Conservation (phyloP, 2,113 vertebrate species). For the Eublepharis macularius region DNA sequence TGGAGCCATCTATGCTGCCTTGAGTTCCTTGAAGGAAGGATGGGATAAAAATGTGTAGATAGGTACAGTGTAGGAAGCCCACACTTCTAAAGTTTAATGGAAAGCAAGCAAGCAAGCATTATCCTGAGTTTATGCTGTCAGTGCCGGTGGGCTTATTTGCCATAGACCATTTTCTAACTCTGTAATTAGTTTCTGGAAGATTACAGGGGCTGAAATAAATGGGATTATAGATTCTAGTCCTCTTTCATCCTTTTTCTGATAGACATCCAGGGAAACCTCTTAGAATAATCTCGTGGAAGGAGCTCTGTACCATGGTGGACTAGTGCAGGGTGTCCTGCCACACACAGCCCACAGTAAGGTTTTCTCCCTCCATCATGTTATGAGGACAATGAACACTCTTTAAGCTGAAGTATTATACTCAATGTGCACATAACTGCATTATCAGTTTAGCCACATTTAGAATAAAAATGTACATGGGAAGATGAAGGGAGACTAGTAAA, state of each 20-base stretch:
- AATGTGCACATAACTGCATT: too few species aligned
- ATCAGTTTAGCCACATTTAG: too few species aligned
- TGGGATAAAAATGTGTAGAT: too few species aligned
- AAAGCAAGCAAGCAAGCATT: neutral
- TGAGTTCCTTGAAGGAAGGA: too few species aligned
- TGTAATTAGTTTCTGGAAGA: conserved; percentile 76
- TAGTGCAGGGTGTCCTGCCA: neutral
- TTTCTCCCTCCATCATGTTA: neutral
- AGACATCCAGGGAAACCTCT: conserved; percentile 66
- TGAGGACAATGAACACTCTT: neutral
- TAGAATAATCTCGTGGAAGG: conserved; percentile 67
- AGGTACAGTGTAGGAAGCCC: too few species aligned
- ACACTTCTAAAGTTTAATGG: neutral
- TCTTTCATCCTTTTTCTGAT: conserved; percentile 66
- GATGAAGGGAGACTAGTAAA: too few species aligned
- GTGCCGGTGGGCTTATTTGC: conserved; percentile 30
- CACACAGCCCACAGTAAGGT: conserved; percentile 12
- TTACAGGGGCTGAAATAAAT: conserved; percentile 75
- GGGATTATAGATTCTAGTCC: conserved; percentile 68
- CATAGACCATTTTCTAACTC: conserved; percentile 22
- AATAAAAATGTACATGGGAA: too few species aligned
- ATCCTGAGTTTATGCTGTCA: neutral
- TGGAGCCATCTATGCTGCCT: too few species aligned
- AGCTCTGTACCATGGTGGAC: conserved; percentile 19
- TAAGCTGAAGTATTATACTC: neutral